Evolutionary conservation across 2,888 invertebrate species (phyloP), one percentile per base, ranked within the genome.

Genomic region (Notodonta dromedarius): DNA sequence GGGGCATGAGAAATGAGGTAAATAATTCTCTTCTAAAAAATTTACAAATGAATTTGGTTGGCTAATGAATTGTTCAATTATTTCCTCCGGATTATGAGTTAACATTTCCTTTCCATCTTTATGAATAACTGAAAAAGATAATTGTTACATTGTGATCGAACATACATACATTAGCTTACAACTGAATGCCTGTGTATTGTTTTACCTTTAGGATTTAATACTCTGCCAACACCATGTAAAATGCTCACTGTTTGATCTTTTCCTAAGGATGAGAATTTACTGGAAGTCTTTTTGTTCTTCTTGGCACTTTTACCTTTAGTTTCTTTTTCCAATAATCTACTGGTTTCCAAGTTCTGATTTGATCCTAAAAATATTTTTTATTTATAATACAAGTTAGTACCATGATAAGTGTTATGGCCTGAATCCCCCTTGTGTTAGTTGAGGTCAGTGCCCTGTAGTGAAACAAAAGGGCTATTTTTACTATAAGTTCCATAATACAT

Each of bases 21-120:
- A 83, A 86, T 96, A 97, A 88, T 97, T 97, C 77, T 97, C 96
- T 80, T 96, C 95, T 24, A 97, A 85, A 77, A 97, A 96, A 62
- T 94, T 94, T 0, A 95, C 88, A 83, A 96, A 96, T 55, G 94
- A 94, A 61, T 87, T 94, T 0, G 97, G 95, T 74, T 96, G 96
- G 7, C 95, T 94, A 54, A 94, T 85, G 80, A 97, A 96, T 73
- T 95, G 95, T 63, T 95, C 95, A 5, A 96, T 94, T 48, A 97
- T 88, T 66, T 95, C 94, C 70, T 94, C 94, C 3, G 97, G 95
- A 60, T 94, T 89, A 78, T 96, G 95, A 53, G 94, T 87, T 57
- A 96, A 92, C 65, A 86, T 90, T 80, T 91, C 90, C 16, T 76
- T 70, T 8, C 84, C 83, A 51, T 76, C 76, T 60, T 85, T 83